Evolutionary conservation across 2,797 vertebrate species (phyloP).

Genomic region (Cuniculus paca): DNA sequence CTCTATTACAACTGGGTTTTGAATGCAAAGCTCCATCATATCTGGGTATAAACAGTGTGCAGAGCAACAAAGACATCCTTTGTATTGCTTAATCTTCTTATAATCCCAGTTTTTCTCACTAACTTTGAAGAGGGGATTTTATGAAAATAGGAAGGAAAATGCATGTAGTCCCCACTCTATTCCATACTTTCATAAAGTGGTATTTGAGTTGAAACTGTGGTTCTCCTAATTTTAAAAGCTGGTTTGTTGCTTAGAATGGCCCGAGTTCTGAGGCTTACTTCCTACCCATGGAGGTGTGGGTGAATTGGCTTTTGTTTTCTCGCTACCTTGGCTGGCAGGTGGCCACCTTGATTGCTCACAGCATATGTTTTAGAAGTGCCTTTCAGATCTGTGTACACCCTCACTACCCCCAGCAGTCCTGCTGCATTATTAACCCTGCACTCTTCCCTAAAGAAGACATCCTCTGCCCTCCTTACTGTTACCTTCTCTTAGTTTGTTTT

Average conservation of each 20-base stretch:
- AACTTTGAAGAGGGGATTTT: slow-evolving; percentile 73
- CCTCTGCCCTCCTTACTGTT: neutral
- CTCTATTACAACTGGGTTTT: slow-evolving; percentile 70
- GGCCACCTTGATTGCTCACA: slow-evolving; percentile 60
- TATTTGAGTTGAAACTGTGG: neutral
- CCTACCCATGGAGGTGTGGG: slow-evolving; percentile 57
- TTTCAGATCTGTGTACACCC: slow-evolving; percentile 27
- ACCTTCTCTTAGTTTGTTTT: neutral
- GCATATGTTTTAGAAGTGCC: neutral
- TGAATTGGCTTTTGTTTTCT: slow-evolving; percentile 67
- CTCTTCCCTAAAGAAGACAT: neutral
- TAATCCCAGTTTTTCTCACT: slow-evolving; percentile 38
- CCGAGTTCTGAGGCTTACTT: neutral
- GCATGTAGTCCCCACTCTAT: neutral
- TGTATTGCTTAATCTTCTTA: slow-evolving; percentile 76
- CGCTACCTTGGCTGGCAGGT: slow-evolving; percentile 60
- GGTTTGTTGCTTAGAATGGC: slow-evolving; percentile 15
- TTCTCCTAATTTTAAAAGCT: slow-evolving; percentile 26
- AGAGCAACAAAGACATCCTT: slow-evolving; percentile 72
- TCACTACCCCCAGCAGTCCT: neutral
- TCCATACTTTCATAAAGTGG: neutral
- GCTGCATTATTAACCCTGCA: neutral
- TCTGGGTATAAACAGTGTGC: slow-evolving; percentile 80
- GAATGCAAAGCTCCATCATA: slow-evolving; percentile 80
- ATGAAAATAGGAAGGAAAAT: slow-evolving; percentile 68